Percentiles rank a stretch among this genome's conserved stretches.
Conservation (phyloP, 1,140 invertebrate species). For the Bombus vancouverensis region DNA sequence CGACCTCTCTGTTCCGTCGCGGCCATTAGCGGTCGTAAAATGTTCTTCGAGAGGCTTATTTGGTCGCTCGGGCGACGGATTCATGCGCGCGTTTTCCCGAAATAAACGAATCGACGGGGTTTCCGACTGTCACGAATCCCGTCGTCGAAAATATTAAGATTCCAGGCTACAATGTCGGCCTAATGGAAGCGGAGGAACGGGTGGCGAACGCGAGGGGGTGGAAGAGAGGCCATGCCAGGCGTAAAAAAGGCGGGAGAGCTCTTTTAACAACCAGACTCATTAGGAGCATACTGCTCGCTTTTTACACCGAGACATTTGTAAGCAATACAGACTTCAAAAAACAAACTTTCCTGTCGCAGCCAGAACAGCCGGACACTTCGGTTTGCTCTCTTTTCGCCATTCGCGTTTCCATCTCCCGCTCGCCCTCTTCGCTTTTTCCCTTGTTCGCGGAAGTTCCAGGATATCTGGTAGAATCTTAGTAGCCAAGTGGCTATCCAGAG, state of each 20-base stretch:
- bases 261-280: constrained; percentile 83
- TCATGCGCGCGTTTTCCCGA: constrained; percentile 31
- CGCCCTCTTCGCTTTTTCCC: constrained; percentile 26
- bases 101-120: constrained; percentile 48
- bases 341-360: constrained; percentile 77
- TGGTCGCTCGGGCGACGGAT: constrained; percentile 6
- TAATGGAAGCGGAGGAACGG: constrained; percentile 55
- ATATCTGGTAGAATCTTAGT: constrained; percentile 62
- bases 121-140: neutral
- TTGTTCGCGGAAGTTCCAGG: neutral
- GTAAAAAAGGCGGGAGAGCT: constrained; percentile 73
- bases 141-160: constrained; percentile 44
- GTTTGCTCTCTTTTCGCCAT: constrained; percentile 71
- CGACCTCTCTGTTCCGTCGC: neutral
- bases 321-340: constrained; percentile 83
- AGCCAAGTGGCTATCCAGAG: constrained; percentile 27
- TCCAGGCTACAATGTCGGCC: constrained; percentile 58
- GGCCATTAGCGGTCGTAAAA: constrained; percentile 36
- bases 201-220: constrained; percentile 23
- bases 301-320: constrained; percentile 83
- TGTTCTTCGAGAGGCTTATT: constrained; percentile 21
- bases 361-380: constrained; percentile 40
- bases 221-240: constrained; percentile 66
- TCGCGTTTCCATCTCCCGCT: constrained; percentile 40
- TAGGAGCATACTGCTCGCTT: constrained; percentile 78